phyloP scores from a whole-genome alignment of 2,113 vertebrate genomes.

The Pachypanchax playfairii region DNA sequence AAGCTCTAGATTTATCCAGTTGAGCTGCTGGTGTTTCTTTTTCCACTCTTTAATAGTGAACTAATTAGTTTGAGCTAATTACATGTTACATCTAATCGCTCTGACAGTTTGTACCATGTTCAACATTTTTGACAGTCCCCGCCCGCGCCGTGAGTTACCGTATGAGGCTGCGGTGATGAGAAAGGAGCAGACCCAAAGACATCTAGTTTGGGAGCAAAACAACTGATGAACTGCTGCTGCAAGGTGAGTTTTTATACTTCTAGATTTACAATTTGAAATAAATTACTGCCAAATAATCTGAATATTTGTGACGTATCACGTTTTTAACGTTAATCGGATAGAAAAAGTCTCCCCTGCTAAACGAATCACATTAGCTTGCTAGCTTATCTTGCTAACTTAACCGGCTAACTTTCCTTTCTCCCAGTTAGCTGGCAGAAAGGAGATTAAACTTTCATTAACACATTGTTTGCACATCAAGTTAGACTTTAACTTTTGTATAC shows the following conservation, averaged over 20 bases:
- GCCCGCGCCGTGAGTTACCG: neutral
- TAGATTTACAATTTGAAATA: fast-evolving
- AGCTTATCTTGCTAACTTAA: conserved; percentile 21
- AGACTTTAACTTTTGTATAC: no score
- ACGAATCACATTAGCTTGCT: neutral
- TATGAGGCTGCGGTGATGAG: neutral
- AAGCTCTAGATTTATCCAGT: no score
- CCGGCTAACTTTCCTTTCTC: no score
- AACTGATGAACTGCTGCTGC: neutral
- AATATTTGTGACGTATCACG: fast-evolving
- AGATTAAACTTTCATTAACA: no score
- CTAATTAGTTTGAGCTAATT: no score
- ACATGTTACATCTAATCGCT: no score
- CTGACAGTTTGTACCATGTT: neutral
- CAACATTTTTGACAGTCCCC: neutral
- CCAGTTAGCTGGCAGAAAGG: no score
- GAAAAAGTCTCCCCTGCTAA: fast-evolving
- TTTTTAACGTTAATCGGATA: neutral
- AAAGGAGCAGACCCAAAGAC: neutral
- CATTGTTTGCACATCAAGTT: no score
- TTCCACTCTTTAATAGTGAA: no score
- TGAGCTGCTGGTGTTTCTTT: no score
- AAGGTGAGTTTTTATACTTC: conserved; percentile 40
- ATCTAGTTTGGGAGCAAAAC: conserved; percentile 26
- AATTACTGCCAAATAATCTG: fast-evolving